These are phyloP conservation scores for Takifugu ocellatus DNA, from an alignment of 2,797 vertebrate species.

Conservation along the genomic window DNA sequence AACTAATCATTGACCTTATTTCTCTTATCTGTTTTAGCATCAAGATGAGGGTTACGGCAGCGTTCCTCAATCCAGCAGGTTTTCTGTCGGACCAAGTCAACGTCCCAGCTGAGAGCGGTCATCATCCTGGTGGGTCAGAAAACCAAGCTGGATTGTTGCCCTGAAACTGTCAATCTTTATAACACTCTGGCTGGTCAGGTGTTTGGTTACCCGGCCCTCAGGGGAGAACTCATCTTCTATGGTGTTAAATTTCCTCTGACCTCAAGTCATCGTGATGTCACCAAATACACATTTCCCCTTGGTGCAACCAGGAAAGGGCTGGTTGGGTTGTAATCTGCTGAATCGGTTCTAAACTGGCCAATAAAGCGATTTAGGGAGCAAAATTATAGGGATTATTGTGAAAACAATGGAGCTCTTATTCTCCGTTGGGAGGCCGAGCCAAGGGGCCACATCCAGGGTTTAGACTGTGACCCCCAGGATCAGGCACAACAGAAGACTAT, in stretches of 20 bases:
- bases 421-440: neutral
- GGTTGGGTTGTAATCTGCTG: conserved; percentile 60
- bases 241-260: neutral
- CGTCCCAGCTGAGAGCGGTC: no score
- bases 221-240: no score
- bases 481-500: no score
- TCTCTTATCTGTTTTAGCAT: no score
- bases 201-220: neutral
- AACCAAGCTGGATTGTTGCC: no score
- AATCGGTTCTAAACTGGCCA: conserved; percentile 65
- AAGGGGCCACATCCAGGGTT: conserved; percentile 25
- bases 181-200: neutral
- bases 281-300: conserved; percentile 32
- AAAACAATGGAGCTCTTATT: conserved; percentile 66
- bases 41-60: no score
- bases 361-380: conserved; percentile 56
- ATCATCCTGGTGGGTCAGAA: no score
- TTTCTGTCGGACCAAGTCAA: no score
- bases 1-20: no score
- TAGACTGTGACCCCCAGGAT: neutral
- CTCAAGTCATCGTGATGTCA: conserved; percentile 19
- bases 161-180: no score
- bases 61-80: no score
- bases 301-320: conserved; percentile 36
- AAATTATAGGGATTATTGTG: conserved; percentile 58